Evolutionary conservation across 2,888 invertebrate genomes (phyloP).

Genomic region (Alviniconcha strummeri): DNA sequence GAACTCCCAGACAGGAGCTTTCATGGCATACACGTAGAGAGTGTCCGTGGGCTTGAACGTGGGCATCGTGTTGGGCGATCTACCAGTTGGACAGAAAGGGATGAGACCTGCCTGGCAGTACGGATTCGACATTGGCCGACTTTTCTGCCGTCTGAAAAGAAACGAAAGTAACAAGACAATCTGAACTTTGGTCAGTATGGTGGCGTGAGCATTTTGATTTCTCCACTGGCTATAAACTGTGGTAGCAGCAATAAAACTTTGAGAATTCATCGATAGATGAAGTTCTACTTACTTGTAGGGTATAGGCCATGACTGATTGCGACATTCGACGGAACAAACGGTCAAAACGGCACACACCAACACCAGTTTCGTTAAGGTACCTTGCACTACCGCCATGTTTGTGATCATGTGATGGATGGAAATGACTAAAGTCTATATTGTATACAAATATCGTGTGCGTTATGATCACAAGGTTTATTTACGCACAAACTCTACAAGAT

Average conservation of each 20-base stretch:
- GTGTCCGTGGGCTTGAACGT: constrained; percentile 51
- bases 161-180: background rate
- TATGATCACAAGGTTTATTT: too few species aligned
- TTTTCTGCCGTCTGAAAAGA: constrained; percentile 52
- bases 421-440: too few species aligned
- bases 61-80: constrained; percentile 59
- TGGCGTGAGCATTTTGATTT: background rate
- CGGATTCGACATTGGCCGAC: constrained; percentile 55
- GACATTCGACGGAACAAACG: constrained; percentile 26
- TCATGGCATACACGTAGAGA: constrained; percentile 65
- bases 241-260: background rate
- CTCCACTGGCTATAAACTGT: background rate
- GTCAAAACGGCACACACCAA: constrained; percentile 29
- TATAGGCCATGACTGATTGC: constrained; percentile 48
- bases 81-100: constrained; percentile 66
- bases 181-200: background rate
- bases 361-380: background rate
- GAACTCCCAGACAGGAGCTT: constrained; percentile 70
- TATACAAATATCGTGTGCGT: too few species aligned
- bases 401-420: constrained; percentile 42
- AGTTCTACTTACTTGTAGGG: constrained; percentile 51
- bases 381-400: constrained; percentile 34
- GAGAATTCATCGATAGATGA: background rate
- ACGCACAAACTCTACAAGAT: background rate
- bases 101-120: constrained; percentile 65